Evolutionary conservation across 2,888 invertebrate species (phyloP), one percentile per base, ranked within the genome.

Genomic region (Caenorhabditis parvicauda): DNA sequence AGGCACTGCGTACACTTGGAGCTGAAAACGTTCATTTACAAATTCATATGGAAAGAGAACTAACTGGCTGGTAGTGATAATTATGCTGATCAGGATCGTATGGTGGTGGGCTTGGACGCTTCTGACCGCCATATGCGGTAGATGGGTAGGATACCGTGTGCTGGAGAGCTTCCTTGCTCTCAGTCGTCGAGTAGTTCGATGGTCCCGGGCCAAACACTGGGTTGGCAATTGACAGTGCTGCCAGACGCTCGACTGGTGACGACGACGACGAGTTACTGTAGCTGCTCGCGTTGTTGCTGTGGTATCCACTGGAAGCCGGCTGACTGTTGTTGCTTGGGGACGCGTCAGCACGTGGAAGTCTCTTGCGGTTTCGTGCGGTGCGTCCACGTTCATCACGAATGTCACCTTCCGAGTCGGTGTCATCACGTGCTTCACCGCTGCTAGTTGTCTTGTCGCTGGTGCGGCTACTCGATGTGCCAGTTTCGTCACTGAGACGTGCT

Each of bases 251-350:
- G 2, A 72, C 62, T 24, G 72, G 72, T 22, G 70, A 70, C 0
- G 72, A 72, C 17, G 67, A 58, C 5, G 72, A 66, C 6, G 72
- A 72, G 51, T 64, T 68, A 9, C 63, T 66, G 50, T 72, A 72
- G 57, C 64, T 70, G 4, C 53, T 53, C 25, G 46, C 59, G 44
- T 74, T 76, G 37, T 74, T 74, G 47, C 76, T 76, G 46, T 75
- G 64, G 49, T 79, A 79, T 29, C 79, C 79, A 35, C 72, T 72
- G n/a, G 74, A 74, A 1, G 74, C 68, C 5, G 69, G 63, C 38
- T 62, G 69, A 29, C 64, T 66, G 47, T 56, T 59, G n/a, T n/a
- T n/a, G 2, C 60, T 48, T 47, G 64, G 53, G 25, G 59, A 54
- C 5, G 59, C 42, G 45, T 58, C 61, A 0, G 59, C 47, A 9